Conservation (phyloP, 2,797 vertebrate species). For the Propithecus deckenii region DNA sequence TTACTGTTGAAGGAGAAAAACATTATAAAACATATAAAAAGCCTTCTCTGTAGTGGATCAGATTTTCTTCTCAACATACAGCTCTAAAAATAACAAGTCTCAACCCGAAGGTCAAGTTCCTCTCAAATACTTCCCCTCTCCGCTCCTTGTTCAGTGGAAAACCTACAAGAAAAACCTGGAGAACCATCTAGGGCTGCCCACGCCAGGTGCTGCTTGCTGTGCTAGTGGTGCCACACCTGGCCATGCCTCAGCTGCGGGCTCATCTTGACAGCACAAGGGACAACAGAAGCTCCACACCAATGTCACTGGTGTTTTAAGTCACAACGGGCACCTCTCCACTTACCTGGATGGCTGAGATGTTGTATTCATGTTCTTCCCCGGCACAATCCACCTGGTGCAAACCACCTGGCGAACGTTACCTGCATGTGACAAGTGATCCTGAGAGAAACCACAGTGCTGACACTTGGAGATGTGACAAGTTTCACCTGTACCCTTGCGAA, state of each 20-base stretch:
- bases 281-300: neutral
- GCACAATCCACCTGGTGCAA: accelerated
- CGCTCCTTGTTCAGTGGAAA: neutral
- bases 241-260: accelerated
- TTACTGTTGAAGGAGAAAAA: neutral
- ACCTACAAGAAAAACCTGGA: neutral
- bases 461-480: neutral
- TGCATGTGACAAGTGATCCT: accelerated
- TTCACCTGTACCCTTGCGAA: neutral
- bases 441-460: neutral
- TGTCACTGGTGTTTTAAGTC: too few species aligned
- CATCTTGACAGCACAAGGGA: neutral
- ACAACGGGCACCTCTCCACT: neutral
- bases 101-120: neutral
- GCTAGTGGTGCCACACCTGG: accelerated
- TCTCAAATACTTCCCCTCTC: neutral
- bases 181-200: neutral
- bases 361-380: neutral
- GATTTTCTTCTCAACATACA: neutral
- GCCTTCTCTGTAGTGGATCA: neutral
- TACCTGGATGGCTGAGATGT: too few species aligned
- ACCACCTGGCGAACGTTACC: neutral
- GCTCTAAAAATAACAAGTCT: neutral
- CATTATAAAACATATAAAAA: neutral
- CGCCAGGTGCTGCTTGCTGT: neutral